Evolutionary conservation across 1,140 invertebrate genomes (phyloP), one percentile per base, ranked within the genome.

Genomic region (Dufourea novaeangliae): DNA sequence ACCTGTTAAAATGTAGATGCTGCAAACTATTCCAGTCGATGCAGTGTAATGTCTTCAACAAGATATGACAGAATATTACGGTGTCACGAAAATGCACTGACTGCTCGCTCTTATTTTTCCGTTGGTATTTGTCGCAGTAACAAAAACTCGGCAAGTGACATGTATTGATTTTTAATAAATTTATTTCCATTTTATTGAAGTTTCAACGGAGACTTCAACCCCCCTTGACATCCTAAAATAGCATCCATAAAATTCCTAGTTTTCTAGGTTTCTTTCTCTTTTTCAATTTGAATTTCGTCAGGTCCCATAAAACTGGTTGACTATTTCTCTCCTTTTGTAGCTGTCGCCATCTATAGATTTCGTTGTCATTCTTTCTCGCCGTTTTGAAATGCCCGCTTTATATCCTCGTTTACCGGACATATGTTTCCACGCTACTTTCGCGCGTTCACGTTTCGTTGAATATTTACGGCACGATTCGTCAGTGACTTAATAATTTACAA

Each of bases 401-500:
- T 27, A 6, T 39, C 6, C 22, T 32, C 56, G 32, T 32, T 39
- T 29, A 37, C 39, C n/a, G 32, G 20, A 64, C 27, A 70, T 7
- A 44, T 44, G n/a, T 71, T 61, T 44, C 20, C n/a, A 2, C 25
- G 20, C 17, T 39, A 57, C 22, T 27, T 29, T 67, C 54, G 22
- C 34, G 5, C 10, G 17, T 29, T 59, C 34, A 39, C n/a, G 20
- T 67, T 52, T 27, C 37, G 14, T 25, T 41, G 52, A 46, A 44
- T 71, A 61, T 61, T 70, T 70, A 41, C 67, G 25, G 29, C 20
- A 44, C 12, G 22, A 41, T 22, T 5, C 14, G 11, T 66, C 20
- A 27, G 44, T 22, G 37, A 57, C 20, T 70, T 70, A 17, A 34
- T 20, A 22, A 32, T 61, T 59, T 70, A 59, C 12, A 52, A 70